Conservation (phyloP, 2,888 invertebrate genomes). For the Macaria liturata region DNA sequence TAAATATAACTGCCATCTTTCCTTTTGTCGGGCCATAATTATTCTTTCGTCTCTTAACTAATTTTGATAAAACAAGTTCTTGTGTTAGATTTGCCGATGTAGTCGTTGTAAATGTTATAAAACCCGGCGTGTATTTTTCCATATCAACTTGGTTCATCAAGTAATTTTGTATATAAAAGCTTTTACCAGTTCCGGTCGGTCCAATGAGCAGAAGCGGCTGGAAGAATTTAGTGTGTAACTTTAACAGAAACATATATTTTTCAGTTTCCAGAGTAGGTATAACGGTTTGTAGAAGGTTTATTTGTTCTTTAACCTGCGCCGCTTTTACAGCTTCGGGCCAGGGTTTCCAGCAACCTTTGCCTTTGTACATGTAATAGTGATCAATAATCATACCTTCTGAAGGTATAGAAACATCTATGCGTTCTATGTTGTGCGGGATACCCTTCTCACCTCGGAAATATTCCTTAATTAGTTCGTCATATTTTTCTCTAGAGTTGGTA, state of each 20-base stretch:
- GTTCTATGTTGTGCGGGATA: slow-evolving; percentile 78
- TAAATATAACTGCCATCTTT: slow-evolving; percentile 88
- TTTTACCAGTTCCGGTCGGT: slow-evolving; percentile 94
- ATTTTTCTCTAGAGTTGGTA: slow-evolving; percentile 86
- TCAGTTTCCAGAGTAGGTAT: slow-evolving; percentile 95
- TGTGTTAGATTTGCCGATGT: slow-evolving; percentile 92
- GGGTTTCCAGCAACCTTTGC: slow-evolving; percentile 93
- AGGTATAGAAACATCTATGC: slow-evolving; percentile 90
- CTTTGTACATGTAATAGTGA: slow-evolving; percentile 91
- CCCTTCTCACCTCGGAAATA: slow-evolving; percentile 73
- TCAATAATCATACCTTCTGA: slow-evolving; percentile 91
- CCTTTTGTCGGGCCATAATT: slow-evolving; percentile 90
- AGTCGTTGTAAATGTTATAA: slow-evolving; percentile 92
- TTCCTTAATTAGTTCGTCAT: slow-evolving; percentile 85
- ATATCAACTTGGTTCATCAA: slow-evolving; percentile 87
- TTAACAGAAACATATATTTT: slow-evolving; percentile 89
- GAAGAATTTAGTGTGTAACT: slow-evolving; percentile 88
- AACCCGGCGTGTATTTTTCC: slow-evolving; percentile 88
- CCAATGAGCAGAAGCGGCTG: slow-evolving; percentile 89
- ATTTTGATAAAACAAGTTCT: slow-evolving; percentile 88
- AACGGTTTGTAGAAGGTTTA: slow-evolving; percentile 87
- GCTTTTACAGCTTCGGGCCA: slow-evolving; percentile 90
- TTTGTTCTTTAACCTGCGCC: slow-evolving; percentile 80
- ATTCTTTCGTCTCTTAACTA: slow-evolving; percentile 87
- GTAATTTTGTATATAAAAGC: slow-evolving; percentile 89